These are phyloP conservation scores for Antheraea pernyi DNA, from an alignment of 1,140 invertebrate genomes.

Conservation along the genomic window DNA sequence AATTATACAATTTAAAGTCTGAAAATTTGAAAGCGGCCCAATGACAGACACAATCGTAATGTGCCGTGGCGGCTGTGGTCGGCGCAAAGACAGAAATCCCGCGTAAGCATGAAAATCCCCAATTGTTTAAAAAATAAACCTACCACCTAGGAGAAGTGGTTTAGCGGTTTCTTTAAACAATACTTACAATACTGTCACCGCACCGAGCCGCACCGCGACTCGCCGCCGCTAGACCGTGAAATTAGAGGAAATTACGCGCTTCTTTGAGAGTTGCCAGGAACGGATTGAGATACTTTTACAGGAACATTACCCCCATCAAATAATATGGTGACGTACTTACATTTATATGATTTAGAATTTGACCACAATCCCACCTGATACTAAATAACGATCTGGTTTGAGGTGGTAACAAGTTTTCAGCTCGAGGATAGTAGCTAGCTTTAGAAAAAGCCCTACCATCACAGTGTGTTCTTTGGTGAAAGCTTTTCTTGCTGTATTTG, in stretches of 20 bases:
- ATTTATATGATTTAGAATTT: too few species aligned
- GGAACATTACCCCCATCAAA: not conserved
- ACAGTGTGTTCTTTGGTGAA: too few species aligned
- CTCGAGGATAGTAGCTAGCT: too few species aligned
- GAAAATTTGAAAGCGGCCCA: not conserved
- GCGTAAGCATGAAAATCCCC: not conserved
- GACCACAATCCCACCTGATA: too few species aligned
- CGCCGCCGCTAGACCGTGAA: not conserved
- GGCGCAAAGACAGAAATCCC: not conserved
- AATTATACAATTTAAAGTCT: not conserved
- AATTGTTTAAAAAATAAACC: constrained; percentile 1
- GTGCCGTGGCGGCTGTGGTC: not conserved
- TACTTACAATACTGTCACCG: not conserved
- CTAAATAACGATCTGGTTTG: too few species aligned
- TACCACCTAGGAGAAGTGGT: not conserved
- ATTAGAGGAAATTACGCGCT: constrained; percentile 5
- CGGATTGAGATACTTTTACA: not conserved
- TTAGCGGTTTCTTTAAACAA: constrained; percentile 1
- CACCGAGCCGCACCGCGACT: too few species aligned
- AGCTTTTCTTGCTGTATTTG: too few species aligned
- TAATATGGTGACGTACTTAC: too few species aligned
- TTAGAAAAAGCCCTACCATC: too few species aligned
- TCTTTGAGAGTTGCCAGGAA: not conserved
- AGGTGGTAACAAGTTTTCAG: too few species aligned
- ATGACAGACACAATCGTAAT: not conserved